phyloP scores from a whole-genome alignment of 2,888 invertebrate species.

The Ophion slaviceki region DNA sequence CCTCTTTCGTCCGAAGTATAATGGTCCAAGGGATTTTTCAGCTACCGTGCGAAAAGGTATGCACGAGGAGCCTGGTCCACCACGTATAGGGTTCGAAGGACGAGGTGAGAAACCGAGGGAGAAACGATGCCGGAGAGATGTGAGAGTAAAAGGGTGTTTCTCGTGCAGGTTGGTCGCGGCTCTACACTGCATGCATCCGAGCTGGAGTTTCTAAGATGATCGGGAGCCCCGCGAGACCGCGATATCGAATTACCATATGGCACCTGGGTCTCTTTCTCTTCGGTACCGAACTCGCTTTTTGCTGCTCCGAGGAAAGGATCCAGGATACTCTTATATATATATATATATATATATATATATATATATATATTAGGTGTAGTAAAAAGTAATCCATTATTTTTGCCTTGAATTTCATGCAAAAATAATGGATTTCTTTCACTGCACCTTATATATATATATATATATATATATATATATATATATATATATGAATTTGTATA shows the following conservation, averaged over 20 bases:
- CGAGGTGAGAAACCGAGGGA: constrained; percentile 35
- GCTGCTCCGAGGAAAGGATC: constrained; percentile 3
- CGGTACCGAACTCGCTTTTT: constrained; percentile 12
- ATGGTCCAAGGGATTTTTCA: constrained; percentile 54
- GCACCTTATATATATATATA: too few species aligned
- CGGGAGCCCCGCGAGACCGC: constrained; percentile 64
- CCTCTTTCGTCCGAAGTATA: constrained; percentile 44
- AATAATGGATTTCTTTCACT: too few species aligned
- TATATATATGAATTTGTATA: too few species aligned
- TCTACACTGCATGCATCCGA: constrained; percentile 46
- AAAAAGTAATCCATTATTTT: too few species aligned
- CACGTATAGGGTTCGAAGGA: constrained; percentile 36
- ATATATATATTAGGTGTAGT: too few species aligned
- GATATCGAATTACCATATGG: constrained; percentile 75
- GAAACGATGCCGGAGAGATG: constrained; percentile 49
- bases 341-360: neutral
- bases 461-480: too few species aligned
- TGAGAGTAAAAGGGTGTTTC: constrained; percentile 67
- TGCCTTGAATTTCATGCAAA: too few species aligned
- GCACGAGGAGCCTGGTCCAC: constrained; percentile 3
- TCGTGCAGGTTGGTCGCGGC: constrained; percentile 56
- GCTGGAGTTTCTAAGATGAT: constrained; percentile 62
- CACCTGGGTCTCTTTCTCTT: constrained; percentile 65
- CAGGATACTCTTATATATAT: neutral
- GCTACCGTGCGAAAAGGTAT: constrained; percentile 73